phyloP scores from a whole-genome alignment of 2,888 invertebrate genomes.

The Osedax frankpressi region DNA sequence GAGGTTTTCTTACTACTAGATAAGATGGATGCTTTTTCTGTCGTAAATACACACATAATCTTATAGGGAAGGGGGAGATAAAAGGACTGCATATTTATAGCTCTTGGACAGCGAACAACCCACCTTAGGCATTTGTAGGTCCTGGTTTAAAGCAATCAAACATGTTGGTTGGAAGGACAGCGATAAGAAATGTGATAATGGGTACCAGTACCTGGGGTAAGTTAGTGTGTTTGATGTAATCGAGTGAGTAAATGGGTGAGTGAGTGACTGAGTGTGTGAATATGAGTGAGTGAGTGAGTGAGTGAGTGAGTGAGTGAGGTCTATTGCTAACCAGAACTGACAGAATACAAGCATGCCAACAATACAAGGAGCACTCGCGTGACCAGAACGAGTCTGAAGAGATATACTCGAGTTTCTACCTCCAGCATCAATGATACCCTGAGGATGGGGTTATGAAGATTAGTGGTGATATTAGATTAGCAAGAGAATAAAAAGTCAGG shows the following conservation, averaged over 20 bases:
- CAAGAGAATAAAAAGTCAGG: too few species aligned
- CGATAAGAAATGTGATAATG: slow-evolving; percentile 83
- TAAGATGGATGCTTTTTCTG: too few species aligned
- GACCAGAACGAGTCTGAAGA: slow-evolving; percentile 85
- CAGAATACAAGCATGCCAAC: slow-evolving; percentile 93
- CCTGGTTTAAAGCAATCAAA: slow-evolving; percentile 80
- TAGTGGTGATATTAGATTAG: too few species aligned
- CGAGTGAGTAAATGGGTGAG: neutral
- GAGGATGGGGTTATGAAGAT: too few species aligned
- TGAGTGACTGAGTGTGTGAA: neutral
- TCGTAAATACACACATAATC: too few species aligned
- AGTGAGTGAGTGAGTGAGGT: neutral
- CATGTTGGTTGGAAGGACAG: slow-evolving; percentile 91
- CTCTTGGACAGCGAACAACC: too few species aligned
- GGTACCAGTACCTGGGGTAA: slow-evolving; percentile 78
- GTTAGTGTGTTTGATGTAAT: neutral
- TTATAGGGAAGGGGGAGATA: too few species aligned
- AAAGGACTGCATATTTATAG: too few species aligned
- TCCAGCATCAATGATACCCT: slow-evolving; percentile 44
- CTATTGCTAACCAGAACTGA: slow-evolving; percentile 67
- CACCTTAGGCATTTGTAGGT: slow-evolving; percentile 55
- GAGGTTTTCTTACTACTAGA: too few species aligned
- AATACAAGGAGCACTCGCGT: slow-evolving; percentile 89
- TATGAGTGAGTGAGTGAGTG: neutral
- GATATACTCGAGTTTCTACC: slow-evolving; percentile 92